Conservation (phyloP, 2,888 invertebrate genomes). For the Mesorhabditis spiculigera region DNA sequence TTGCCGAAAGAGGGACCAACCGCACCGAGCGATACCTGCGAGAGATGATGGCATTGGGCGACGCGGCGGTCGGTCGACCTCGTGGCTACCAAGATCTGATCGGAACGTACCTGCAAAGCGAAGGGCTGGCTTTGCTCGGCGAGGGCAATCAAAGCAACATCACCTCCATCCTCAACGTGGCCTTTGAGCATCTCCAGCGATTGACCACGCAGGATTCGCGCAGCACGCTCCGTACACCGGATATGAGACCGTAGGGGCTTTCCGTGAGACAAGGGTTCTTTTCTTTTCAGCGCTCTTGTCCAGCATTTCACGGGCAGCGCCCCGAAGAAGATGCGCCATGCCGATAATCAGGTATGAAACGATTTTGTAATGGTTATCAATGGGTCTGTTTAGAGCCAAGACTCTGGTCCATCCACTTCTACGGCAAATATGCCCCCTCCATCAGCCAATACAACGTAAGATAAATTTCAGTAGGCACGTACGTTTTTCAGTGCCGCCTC, state of each 20-base stretch:
- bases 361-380: too few species aligned
- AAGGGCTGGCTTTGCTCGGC: not conserved
- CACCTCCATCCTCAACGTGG: not conserved
- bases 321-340: slow-evolving; percentile 4
- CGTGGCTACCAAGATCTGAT: not conserved
- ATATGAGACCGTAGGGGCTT: too few species aligned
- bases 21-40: not conserved
- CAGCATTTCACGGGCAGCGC: not conserved
- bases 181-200: not conserved
- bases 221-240: not conserved
- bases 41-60: not conserved
- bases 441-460: too few species aligned
- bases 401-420: too few species aligned
- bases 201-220: not conserved
- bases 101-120: not conserved
- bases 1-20: not conserved
- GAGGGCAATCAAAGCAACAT: not conserved
- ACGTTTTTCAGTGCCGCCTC: too few species aligned
- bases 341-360: too few species aligned
- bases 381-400: too few species aligned
- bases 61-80: slow-evolving; percentile 4
- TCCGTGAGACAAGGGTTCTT: too few species aligned
- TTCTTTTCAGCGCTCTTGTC: not conserved
- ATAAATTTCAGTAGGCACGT: too few species aligned
- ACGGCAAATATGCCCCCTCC: too few species aligned